These are phyloP conservation scores for Phoenicopterus ruber DNA, from an alignment of 2,113 vertebrate genomes.

Conservation along the genomic window DNA sequence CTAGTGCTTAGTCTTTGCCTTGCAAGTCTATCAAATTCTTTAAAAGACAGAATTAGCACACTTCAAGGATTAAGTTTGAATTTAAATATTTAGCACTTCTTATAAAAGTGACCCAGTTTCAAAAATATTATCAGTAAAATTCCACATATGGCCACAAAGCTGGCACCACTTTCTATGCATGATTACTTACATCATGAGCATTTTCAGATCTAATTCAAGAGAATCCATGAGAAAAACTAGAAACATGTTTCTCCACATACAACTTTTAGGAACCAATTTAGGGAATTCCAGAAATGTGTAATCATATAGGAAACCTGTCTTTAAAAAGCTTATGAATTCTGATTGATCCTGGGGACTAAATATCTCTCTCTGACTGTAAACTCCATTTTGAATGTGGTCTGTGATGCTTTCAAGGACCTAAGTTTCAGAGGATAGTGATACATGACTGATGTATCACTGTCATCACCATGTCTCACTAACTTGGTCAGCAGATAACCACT, in stretches of 20 bases:
- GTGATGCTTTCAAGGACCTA: background rate
- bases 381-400: background rate
- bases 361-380: background rate
- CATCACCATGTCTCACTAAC: background rate
- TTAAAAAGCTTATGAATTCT: background rate
- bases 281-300: background rate
- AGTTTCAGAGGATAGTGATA: background rate
- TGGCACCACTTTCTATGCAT: background rate
- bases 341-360: background rate
- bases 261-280: background rate
- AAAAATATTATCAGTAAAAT: slow-evolving; percentile 9
- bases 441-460: fast-evolving
- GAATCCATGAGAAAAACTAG: background rate
- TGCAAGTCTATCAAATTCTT: background rate
- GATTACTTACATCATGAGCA: background rate
- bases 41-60: slow-evolving; percentile 47
- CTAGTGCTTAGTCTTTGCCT: background rate
- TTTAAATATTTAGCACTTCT: slow-evolving; percentile 35
- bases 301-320: background rate
- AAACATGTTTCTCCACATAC: background rate
- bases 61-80: slow-evolving; percentile 16
- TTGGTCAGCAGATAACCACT: background rate
- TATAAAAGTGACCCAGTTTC: slow-evolving; percentile 30
- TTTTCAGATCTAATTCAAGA: background rate
- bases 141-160: background rate